Percentiles rank a stretch among this genome's conserved stretches.
phyloP scores from a whole-genome alignment of 2,888 invertebrate genomes.

The Cerceris ruficornis region DNA sequence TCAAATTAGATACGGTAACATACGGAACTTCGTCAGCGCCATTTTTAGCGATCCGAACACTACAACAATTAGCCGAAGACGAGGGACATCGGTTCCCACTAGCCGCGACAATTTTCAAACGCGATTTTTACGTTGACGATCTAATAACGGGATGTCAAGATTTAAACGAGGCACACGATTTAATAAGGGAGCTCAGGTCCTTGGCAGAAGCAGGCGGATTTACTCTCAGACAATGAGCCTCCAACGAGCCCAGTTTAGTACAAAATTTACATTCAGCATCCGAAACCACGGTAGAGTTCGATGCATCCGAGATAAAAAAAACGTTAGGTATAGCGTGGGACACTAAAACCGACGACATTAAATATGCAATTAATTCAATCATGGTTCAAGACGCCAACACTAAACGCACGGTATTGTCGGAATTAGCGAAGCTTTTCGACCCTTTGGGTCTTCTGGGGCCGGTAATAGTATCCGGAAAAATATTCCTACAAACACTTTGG shows the following conservation, averaged over 20 bases:
- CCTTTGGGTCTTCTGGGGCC: constrained; percentile 4
- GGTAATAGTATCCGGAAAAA: not conserved
- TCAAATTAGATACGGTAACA: not conserved
- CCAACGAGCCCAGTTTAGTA: too few species aligned
- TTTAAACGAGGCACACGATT: not conserved
- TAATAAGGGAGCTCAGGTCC: too few species aligned
- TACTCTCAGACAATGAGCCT: too few species aligned
- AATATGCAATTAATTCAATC: too few species aligned
- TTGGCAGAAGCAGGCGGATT: too few species aligned
- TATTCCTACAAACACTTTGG: not conserved
- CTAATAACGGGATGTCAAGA: not conserved
- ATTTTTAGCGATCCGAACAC: not conserved
- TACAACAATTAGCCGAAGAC: constrained; percentile 2
- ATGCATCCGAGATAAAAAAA: too few species aligned
- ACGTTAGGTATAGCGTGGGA: too few species aligned
- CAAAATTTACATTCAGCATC: too few species aligned
- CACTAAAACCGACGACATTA: too few species aligned
- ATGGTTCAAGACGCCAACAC: too few species aligned
- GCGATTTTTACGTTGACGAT: constrained; percentile 12
- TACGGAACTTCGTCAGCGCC: not conserved
- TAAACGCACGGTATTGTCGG: too few species aligned
- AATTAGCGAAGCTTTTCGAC: not conserved
- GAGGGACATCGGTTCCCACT: not conserved
- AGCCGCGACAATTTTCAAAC: not conserved
- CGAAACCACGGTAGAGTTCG: too few species aligned